A percentile compares a stretch with the other conserved stretches of the same genome.
Conservation (phyloP, 2,888 invertebrate species). For the Synanthedon vespiformis region DNA sequence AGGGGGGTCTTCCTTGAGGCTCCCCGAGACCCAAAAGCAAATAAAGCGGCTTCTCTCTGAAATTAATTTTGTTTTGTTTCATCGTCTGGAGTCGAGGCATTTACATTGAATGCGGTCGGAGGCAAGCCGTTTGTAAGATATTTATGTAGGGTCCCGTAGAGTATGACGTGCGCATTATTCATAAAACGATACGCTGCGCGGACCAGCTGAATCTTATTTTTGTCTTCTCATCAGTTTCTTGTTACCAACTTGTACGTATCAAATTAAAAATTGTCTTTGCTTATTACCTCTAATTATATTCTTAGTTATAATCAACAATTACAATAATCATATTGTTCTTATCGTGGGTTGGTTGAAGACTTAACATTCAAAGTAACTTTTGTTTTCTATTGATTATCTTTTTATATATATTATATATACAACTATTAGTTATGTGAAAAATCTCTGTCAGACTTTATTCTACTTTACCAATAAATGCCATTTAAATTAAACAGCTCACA, state of each 20-base stretch:
- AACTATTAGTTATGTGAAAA: too few species aligned
- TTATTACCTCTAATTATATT: too few species aligned
- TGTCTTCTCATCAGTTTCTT: conserved; percentile 39
- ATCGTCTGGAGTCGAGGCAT: conserved; percentile 61
- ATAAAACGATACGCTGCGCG: conserved; percentile 46
- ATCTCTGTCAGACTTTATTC: too few species aligned
- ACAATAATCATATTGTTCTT: too few species aligned
- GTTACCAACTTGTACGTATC: background rate
- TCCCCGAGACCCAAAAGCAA: conserved; percentile 42
- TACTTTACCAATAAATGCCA: too few species aligned
- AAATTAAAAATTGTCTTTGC: too few species aligned
- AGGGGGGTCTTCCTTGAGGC: conserved; percentile 61
- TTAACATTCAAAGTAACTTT: too few species aligned
- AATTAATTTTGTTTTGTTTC: conserved; percentile 70
- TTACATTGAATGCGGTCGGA: conserved; percentile 68
- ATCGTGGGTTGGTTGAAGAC: too few species aligned
- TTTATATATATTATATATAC: too few species aligned
- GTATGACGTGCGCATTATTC: conserved; percentile 68
- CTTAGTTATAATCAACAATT: too few species aligned
- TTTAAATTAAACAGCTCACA: too few species aligned
- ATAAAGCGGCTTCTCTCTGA: conserved; percentile 60
- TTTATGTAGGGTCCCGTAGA: conserved; percentile 61
- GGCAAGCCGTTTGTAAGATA: conserved; percentile 60
- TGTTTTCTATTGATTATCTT: too few species aligned
- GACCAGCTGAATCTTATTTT: conserved; percentile 61